Evolutionary conservation across 2,888 invertebrate species (phyloP).

Genomic region (Busseola fusca): DNA sequence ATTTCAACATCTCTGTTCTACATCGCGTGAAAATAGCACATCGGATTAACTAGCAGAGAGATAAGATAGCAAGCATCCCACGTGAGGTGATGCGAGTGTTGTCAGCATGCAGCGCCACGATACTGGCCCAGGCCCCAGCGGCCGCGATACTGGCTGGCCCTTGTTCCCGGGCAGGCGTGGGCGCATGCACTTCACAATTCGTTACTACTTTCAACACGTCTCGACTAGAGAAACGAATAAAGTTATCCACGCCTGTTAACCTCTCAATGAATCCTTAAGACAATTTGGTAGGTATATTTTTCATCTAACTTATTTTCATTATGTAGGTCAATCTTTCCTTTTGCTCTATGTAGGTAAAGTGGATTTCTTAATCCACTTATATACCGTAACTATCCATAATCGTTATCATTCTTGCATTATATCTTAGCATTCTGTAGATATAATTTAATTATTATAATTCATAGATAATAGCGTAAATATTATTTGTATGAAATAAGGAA

Average conservation of each 20-base stretch:
- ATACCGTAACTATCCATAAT: constrained; percentile 15
- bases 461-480: constrained; percentile 32
- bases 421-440: constrained; percentile 28
- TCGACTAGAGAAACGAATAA: constrained; percentile 75
- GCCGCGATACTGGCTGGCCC: constrained; percentile 29
- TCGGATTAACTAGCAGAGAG: constrained; percentile 77
- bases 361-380: constrained; percentile 15
- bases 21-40: constrained; percentile 80
- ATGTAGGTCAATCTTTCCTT: constrained; percentile 20
- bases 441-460: constrained; percentile 18
- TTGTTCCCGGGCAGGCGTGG: constrained; percentile 70
- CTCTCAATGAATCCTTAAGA: constrained; percentile 54
- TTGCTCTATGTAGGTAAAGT: not conserved
- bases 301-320: not conserved
- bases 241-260: constrained; percentile 73
- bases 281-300: constrained; percentile 29
- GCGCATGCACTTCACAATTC: constrained; percentile 81
- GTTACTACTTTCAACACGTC: constrained; percentile 79
- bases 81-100: constrained; percentile 65
- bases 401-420: constrained; percentile 25
- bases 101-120: constrained; percentile 51
- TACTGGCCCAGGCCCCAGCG: constrained; percentile 12
- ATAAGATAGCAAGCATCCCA: constrained; percentile 85
- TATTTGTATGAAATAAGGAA: constrained; percentile 40
- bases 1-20: constrained; percentile 77